Base-by-base conservation (phyloP, 2,113 vertebrate genomes). In the Pseudolaguvia tuberculata region DNA sequence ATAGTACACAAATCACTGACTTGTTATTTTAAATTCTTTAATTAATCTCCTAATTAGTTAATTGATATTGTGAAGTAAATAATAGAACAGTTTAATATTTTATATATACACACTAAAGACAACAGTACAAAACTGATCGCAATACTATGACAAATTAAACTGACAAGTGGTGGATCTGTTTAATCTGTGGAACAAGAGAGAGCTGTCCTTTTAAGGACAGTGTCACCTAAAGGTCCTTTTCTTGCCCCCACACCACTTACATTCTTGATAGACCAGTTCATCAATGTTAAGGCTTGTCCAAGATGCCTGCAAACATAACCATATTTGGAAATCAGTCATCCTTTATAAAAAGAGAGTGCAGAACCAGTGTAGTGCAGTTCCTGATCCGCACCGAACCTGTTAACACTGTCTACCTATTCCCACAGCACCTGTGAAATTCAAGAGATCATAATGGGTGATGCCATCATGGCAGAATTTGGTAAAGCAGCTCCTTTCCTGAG, bases 381-480 rank as follows among this genome's bases (percentile, higher is more conserved):
- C 70, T 48, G 21, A 65, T 23, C 63, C 11, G 11, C n/a, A 7
- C 55, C 57, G 53, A 25, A 29, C 13, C 71, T 62, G 17, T n/a
- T n/a, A 75, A 53, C 8, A 15, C 62, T 5, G 52, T 57, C 51
- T 15, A 63, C 23, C 21, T 25, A 23, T n/a, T 83, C 53, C 78
- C 3, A 18, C n/a, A 21, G n/a, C 42, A 58, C 29, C 59, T 57
- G 62, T n/a, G 67, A 31, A 79, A 48, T 23, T 72, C 61, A 61
- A 59, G 45, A 65, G 20, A 25, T 51, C 70, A 76, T 56, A 25
- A 92, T 92, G 91, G 82, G 79, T 0, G 91, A 91, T 25, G 51
- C 85, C 31, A 12, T 84, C 15, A 88, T 92, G 89, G 86, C 87
- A 0, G 89, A 91, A 31, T 92, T 90, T 23, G 91, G 91, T 72